These are phyloP conservation scores for Prochilodus magdalenae DNA, from an alignment of 2,113 vertebrate species.

Conservation along the genomic window DNA sequence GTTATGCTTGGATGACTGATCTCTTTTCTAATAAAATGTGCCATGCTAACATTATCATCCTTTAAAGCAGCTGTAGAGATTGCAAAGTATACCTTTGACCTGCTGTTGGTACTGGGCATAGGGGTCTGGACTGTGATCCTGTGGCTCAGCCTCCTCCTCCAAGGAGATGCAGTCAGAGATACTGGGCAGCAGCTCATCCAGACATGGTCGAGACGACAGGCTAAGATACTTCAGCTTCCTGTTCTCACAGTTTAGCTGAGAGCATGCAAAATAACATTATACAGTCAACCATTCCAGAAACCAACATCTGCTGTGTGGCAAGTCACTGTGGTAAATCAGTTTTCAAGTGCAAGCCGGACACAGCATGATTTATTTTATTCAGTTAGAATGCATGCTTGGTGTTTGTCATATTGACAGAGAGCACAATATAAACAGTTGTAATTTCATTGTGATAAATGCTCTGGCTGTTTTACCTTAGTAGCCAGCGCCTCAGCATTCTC, in stretches of 20 bases:
- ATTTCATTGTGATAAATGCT: background rate
- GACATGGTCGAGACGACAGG: constrained; percentile 74
- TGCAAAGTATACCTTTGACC: constrained; percentile 73
- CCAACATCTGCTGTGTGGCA: background rate
- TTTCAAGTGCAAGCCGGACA: background rate
- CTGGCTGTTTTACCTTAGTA: constrained; percentile 71
- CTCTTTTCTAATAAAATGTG: background rate
- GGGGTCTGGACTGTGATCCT: constrained; percentile 67
- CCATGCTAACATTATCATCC: background rate
- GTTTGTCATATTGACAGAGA: background rate
- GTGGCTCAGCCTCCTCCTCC: constrained; percentile 66
- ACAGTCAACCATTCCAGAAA: background rate
- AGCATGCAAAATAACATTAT: constrained; percentile 37
- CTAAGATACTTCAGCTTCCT: constrained; percentile 82
- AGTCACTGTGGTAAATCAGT: background rate
- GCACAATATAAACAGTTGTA: background rate
- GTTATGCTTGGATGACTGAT: background rate
- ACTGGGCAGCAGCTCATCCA: constrained; percentile 79
- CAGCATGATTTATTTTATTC: background rate
- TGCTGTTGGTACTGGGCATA: constrained; percentile 79
- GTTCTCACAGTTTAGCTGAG: constrained; percentile 81
- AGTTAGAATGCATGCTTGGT: background rate
- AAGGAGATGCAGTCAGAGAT: constrained; percentile 77
- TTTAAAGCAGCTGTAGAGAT: background rate
- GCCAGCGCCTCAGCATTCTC: constrained; percentile 83